A percentile compares a stretch with the other conserved stretches of the same genome.
phyloP scores from a whole-genome alignment of 2,888 invertebrate species.

The Xestia c-nigrum region DNA sequence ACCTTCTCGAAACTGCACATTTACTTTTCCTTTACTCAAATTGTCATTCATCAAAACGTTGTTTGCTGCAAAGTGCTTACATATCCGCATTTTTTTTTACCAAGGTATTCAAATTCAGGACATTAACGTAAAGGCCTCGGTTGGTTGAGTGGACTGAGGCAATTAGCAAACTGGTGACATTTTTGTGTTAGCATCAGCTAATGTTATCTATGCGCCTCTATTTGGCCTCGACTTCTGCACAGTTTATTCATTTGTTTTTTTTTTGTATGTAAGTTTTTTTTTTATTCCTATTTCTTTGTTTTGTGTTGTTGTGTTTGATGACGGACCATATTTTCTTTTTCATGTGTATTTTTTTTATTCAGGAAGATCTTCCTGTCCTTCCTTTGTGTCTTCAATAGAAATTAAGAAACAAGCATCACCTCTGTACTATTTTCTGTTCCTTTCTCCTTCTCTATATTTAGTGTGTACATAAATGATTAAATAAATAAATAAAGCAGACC shows the following conservation, averaged over 20 bases:
- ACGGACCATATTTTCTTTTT: neutral
- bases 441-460: no score
- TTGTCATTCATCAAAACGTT: slow-evolving; percentile 16
- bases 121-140: slow-evolving; percentile 38
- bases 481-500: no score
- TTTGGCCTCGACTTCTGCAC: slow-evolving; percentile 45
- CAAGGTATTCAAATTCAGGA: slow-evolving; percentile 43
- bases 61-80: slow-evolving; percentile 21
- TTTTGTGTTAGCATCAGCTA: slow-evolving; percentile 41
- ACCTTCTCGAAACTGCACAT: neutral
- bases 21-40: neutral
- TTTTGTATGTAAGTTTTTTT: slow-evolving; percentile 11
- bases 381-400: neutral
- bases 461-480: no score
- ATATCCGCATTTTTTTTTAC: slow-evolving; percentile 37
- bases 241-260: slow-evolving; percentile 28
- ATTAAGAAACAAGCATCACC: no score
- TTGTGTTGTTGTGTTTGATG: neutral
- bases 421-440: no score
- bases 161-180: slow-evolving; percentile 54
- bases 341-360: neutral
- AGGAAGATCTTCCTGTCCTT: neutral
- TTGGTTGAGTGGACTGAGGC: slow-evolving; percentile 36
- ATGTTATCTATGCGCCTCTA: slow-evolving; percentile 40
- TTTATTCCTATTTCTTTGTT: neutral